Conservation (phyloP, 1,140 invertebrate genomes). For the Pachypsylla venusta region DNA sequence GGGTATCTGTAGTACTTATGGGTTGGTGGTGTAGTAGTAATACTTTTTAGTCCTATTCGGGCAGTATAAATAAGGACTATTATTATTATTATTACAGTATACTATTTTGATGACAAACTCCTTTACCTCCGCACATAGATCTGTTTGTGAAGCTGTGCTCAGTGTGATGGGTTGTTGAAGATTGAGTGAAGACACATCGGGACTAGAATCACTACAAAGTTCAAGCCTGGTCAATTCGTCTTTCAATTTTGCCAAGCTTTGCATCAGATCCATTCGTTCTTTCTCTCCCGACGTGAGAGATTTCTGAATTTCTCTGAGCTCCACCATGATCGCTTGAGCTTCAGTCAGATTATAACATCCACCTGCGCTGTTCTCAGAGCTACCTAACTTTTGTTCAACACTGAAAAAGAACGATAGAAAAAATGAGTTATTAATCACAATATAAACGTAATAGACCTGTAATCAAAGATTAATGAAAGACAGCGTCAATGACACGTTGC, state of each 20-base stretch:
- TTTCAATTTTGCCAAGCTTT: conserved; percentile 78
- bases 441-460: too few species aligned
- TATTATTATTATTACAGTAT: too few species aligned
- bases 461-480: too few species aligned
- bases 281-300: conserved; percentile 78
- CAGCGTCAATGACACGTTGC: too few species aligned
- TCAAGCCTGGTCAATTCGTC: conserved; percentile 80
- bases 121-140: conserved; percentile 69
- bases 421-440: not conserved
- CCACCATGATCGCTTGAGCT: conserved; percentile 84
- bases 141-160: conserved; percentile 86
- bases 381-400: conserved; percentile 19
- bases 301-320: conserved; percentile 83
- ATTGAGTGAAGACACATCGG: conserved; percentile 66
- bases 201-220: conserved; percentile 52
- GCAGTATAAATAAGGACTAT: too few species aligned
- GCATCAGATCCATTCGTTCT: conserved; percentile 85
- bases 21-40: too few species aligned
- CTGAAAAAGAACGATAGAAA: conserved; percentile 11
- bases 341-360: conserved; percentile 83
- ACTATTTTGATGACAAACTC: too few species aligned
- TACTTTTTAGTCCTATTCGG: too few species aligned
- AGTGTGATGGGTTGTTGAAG: conserved; percentile 53
- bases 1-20: too few species aligned
- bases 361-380: conserved; percentile 45